Conservation (phyloP, 92 coral and sea anemone genomes). For the Porites cylindrica region DNA sequence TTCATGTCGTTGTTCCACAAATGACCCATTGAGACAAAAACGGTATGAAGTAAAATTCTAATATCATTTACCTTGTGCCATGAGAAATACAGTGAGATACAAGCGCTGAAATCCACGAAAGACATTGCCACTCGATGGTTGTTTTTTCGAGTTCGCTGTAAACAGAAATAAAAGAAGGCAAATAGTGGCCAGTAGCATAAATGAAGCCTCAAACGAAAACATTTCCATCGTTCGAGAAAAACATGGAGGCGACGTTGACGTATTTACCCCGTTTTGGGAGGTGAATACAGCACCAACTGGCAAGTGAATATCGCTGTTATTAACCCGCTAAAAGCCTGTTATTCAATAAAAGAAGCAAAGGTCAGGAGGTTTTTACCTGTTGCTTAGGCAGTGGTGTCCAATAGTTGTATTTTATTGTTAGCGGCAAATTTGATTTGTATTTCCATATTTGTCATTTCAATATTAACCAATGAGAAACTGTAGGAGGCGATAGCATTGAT, state of each 20-base stretch:
- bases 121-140: slow-evolving; percentile 36
- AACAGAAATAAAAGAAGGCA: slow-evolving; percentile 60
- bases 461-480: no score
- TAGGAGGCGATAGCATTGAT: no score
- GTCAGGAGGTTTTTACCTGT: background rate
- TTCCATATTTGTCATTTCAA: no score
- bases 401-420: no score
- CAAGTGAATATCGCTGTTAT: background rate
- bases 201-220: slow-evolving; percentile 55
- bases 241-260: background rate
- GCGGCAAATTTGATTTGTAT: no score
- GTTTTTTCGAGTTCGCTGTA: slow-evolving; percentile 59
- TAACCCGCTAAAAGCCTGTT: background rate
- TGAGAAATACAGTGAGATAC: slow-evolving; percentile 77
- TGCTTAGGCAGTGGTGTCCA: background rate
- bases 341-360: background rate
- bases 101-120: slow-evolving; percentile 79
- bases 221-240: background rate
- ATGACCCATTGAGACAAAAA: background rate
- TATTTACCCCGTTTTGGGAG: background rate
- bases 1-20: no score
- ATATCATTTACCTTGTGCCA: slow-evolving; percentile 86
- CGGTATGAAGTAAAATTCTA: background rate
- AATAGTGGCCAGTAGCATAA: slow-evolving; percentile 58
- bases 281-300: background rate